Conservation (phyloP, 2,888 invertebrate genomes). For the Orthonevra nobilis region DNA sequence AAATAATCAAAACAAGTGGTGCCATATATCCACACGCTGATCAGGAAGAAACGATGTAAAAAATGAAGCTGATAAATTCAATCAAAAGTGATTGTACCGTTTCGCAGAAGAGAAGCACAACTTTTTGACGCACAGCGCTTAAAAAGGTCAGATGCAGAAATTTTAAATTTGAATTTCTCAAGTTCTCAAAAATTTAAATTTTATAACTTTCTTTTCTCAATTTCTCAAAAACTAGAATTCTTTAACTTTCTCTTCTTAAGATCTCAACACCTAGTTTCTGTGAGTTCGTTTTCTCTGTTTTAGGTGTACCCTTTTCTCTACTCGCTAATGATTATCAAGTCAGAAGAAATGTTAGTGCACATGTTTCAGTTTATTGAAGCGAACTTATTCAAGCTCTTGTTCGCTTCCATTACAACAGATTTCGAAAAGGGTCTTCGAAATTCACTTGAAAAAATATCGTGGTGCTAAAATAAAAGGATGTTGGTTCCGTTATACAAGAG, state of each 20-base stretch:
- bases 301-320: too few species aligned
- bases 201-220: too few species aligned
- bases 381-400: constrained; percentile 5
- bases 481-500: constrained; percentile 14
- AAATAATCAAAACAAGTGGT: constrained; percentile 2
- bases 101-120: neutral
- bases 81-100: constrained; percentile 1
- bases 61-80: neutral
- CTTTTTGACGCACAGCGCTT: too few species aligned
- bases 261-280: too few species aligned
- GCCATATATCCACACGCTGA: constrained; percentile 2
- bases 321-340: constrained; percentile 20
- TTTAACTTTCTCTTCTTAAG: too few species aligned
- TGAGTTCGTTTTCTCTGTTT: too few species aligned
- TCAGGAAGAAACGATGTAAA: neutral
- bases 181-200: too few species aligned
- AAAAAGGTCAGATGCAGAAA: too few species aligned
- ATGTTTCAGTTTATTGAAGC: constrained; percentile 23
- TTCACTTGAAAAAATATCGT: neutral
- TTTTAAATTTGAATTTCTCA: too few species aligned
- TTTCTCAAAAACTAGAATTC: too few species aligned
- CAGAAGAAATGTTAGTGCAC: constrained; percentile 4
- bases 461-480: constrained; percentile 1
- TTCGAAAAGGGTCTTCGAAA: constrained; percentile 12
- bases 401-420: constrained; percentile 13